A percentile compares a stretch with the other conserved stretches of the same genome.
phyloP scores from a whole-genome alignment of 2,888 invertebrate genomes.

The Myopa tessellatipennis region DNA sequence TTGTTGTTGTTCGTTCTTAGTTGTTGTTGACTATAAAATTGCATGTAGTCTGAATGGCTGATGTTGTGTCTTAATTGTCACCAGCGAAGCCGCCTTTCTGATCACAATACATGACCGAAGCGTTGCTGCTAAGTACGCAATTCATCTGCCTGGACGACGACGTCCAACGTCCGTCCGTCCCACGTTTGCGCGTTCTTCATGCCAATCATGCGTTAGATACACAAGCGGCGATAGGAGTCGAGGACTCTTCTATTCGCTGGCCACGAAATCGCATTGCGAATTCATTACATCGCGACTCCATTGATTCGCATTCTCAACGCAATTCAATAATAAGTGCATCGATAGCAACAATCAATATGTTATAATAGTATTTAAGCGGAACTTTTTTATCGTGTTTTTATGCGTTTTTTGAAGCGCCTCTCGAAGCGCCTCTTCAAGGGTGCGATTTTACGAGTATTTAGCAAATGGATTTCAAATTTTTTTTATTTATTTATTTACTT shows the following conservation, averaged over 20 bases:
- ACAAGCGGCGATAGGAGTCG: background rate
- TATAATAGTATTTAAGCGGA: background rate
- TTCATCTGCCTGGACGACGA: background rate
- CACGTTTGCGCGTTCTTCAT: background rate
- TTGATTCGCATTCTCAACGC: background rate
- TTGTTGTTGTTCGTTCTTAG: background rate
- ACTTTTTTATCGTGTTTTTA: background rate
- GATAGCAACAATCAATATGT: background rate
- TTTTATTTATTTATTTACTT: too few species aligned
- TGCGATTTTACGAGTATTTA: too few species aligned
- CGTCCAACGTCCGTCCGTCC: background rate
- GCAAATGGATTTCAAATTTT: too few species aligned
- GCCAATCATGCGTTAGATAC: background rate
- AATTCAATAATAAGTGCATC: constrained; percentile 3
- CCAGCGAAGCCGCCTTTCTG: background rate
- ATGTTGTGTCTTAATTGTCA: background rate
- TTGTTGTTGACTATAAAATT: background rate
- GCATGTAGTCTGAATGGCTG: background rate
- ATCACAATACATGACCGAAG: background rate
- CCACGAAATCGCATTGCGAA: background rate
- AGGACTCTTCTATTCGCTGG: background rate
- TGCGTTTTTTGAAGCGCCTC: background rate
- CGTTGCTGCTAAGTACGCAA: background rate
- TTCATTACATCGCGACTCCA: background rate
- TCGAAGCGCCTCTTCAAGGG: too few species aligned